A percentile compares a stretch with the other conserved stretches of the same genome.
These are phyloP conservation scores for Brachionus manjavacas DNA, from an alignment of 1,140 invertebrate genomes.

Conservation along the genomic window DNA sequence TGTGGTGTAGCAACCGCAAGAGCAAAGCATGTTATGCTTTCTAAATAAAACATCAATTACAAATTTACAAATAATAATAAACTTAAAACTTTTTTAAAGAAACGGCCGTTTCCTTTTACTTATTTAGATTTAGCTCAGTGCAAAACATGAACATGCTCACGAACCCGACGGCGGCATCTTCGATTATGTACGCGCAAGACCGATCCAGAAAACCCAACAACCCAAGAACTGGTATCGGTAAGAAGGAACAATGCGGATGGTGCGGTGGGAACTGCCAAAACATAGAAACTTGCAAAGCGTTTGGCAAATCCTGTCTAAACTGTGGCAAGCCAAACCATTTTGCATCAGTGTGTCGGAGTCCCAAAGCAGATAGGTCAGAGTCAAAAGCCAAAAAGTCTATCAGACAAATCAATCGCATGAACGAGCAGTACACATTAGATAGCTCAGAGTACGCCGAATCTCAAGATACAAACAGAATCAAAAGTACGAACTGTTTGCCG, in stretches of 20 bases:
- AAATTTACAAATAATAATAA: too few species aligned
- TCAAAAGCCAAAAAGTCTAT: background rate
- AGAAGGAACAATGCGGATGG: background rate
- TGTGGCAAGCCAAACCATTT: background rate
- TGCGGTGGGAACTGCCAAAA: background rate
- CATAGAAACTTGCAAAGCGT: background rate
- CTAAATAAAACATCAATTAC: background rate
- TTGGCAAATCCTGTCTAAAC: background rate
- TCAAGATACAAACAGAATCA: background rate
- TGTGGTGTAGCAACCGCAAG: slow-evolving; percentile 23
- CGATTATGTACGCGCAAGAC: background rate
- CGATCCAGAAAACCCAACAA: background rate
- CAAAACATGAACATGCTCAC: background rate
- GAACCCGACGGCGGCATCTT: background rate
- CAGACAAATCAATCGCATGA: background rate
- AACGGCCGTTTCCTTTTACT: too few species aligned
- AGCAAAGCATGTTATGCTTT: background rate
- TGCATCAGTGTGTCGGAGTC: background rate
- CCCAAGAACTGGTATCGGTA: background rate
- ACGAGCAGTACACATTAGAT: background rate
- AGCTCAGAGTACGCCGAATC: background rate
- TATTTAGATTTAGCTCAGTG: too few species aligned
- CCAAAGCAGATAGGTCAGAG: background rate
- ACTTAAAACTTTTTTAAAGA: too few species aligned
- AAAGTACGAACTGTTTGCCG: background rate